phyloP scores from a whole-genome alignment of 1,140 invertebrate species.

The Anadara kagoshimensis region DNA sequence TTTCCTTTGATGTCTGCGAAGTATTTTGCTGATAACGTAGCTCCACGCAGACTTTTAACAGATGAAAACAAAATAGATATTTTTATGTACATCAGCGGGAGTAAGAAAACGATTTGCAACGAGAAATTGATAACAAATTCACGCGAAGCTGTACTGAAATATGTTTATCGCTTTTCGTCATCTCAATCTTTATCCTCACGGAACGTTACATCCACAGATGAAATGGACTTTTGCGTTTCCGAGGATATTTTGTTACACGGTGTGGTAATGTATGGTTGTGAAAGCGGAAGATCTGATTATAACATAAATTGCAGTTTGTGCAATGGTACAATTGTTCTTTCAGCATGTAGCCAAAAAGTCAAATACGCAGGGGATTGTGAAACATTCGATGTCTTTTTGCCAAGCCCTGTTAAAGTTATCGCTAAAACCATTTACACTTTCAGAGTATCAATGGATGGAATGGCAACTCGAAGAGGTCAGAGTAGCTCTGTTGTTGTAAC shows the following conservation, averaged over 20 bases:
- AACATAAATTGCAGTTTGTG: no score
- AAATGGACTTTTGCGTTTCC: conserved; percentile 17
- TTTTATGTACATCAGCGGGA: conserved; percentile 8
- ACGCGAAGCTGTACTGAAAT: background rate
- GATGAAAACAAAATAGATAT: conserved; percentile 13
- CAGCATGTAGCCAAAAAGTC: no score
- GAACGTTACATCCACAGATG: background rate
- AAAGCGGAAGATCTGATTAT: background rate
- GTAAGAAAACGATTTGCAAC: conserved; percentile 7
- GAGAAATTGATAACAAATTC: conserved; percentile 6
- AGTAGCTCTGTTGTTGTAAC: no score
- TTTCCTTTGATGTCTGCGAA: conserved; percentile 42
- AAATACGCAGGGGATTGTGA: no score
- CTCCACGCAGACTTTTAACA: conserved; percentile 11
- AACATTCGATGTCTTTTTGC: no score
- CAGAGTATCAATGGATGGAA: no score
- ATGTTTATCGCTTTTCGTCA: no score
- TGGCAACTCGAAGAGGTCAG: no score
- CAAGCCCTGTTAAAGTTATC: no score
- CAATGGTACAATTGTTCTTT: no score
- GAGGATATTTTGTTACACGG: conserved; percentile 22
- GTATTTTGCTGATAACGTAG: conserved; percentile 34
- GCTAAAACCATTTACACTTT: no score
- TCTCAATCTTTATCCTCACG: no score
- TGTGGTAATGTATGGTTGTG: conserved; percentile 22